Evolutionary conservation across 92 coral and sea anemone species (phyloP).

Genomic region (Pocillopora grandis): DNA sequence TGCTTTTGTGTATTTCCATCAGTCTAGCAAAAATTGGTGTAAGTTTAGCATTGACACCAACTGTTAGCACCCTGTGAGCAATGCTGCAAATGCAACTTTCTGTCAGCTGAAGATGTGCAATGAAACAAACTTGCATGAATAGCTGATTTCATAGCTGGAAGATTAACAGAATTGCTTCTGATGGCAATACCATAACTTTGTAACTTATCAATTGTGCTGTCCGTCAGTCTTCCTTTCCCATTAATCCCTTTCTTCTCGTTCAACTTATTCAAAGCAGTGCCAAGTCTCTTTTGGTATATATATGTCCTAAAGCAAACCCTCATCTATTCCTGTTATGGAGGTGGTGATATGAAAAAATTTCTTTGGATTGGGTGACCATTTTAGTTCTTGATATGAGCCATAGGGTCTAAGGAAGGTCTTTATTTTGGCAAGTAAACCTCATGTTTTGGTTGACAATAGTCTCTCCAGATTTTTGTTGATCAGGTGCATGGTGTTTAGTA

Average conservation of each 20-base stretch:
- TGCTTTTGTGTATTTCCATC: slow-evolving; percentile 61
- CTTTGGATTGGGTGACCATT: no score
- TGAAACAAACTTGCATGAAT: slow-evolving; percentile 56
- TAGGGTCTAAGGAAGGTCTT: no score
- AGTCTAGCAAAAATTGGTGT: slow-evolving; percentile 50
- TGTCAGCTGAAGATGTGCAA: slow-evolving; percentile 47
- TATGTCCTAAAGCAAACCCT: slow-evolving; percentile 21
- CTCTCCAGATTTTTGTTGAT: no score
- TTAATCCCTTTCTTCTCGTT: slow-evolving; percentile 7
- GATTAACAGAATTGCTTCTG: slow-evolving; percentile 41
- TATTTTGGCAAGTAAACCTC: no score
- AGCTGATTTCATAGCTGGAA: slow-evolving; percentile 52
- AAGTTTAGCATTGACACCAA: slow-evolving; percentile 44
- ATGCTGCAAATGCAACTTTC: slow-evolving; percentile 35
- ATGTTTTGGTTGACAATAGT: no score
- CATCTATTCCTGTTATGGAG: no score
- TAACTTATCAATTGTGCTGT: slow-evolving; percentile 10
- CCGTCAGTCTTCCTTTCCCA: slow-evolving; percentile 32
- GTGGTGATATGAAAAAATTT: no score
- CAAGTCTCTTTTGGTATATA: slow-evolving; percentile 33
- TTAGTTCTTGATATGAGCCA: no score
- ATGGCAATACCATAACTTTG: background rate
- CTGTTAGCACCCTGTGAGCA: slow-evolving; percentile 53
- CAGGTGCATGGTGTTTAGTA: no score
- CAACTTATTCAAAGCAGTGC: slow-evolving; percentile 31